Evolutionary conservation across 2,888 invertebrate species (phyloP).

Genomic region (Melanchra persicariae): DNA sequence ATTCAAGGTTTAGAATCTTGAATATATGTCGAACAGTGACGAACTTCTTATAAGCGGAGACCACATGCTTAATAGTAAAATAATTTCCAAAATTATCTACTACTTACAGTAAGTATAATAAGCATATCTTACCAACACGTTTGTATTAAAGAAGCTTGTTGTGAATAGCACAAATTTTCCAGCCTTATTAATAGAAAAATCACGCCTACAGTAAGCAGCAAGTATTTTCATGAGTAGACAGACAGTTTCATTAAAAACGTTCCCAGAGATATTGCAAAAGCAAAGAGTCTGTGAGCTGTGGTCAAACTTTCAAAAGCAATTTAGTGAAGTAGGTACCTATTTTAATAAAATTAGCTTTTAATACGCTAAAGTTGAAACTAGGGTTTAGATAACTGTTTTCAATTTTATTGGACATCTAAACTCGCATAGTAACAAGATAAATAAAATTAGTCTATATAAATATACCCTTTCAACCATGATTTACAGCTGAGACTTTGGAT

Average conservation of each 20-base stretch:
- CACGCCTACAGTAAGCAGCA: too few species aligned
- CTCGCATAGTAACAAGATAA: not conserved
- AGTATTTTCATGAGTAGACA: not conserved
- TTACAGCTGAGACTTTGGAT: slow-evolving; percentile 1
- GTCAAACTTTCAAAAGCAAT: slow-evolving; percentile 25
- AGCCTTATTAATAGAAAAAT: not conserved
- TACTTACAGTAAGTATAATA: too few species aligned
- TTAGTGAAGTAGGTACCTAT: not conserved
- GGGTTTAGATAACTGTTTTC: not conserved
- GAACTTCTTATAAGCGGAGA: not conserved
- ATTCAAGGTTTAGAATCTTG: not conserved
- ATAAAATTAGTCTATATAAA: not conserved
- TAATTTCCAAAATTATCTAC: too few species aligned
- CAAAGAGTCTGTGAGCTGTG: not conserved
- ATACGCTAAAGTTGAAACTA: slow-evolving; percentile 9
- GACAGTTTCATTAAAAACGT: slow-evolving; percentile 9
- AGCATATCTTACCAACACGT: too few species aligned
- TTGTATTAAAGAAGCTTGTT: not conserved
- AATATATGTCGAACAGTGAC: not conserved
- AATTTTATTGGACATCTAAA: not conserved
- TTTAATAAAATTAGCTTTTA: slow-evolving; percentile 13
- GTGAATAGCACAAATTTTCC: too few species aligned
- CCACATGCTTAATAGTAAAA: not conserved
- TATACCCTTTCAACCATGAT: slow-evolving; percentile 4
- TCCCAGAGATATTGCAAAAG: slow-evolving; percentile 1